phyloP scores from a whole-genome alignment of 2,113 vertebrate genomes.

The Reinhardtius hippoglossoides region DNA sequence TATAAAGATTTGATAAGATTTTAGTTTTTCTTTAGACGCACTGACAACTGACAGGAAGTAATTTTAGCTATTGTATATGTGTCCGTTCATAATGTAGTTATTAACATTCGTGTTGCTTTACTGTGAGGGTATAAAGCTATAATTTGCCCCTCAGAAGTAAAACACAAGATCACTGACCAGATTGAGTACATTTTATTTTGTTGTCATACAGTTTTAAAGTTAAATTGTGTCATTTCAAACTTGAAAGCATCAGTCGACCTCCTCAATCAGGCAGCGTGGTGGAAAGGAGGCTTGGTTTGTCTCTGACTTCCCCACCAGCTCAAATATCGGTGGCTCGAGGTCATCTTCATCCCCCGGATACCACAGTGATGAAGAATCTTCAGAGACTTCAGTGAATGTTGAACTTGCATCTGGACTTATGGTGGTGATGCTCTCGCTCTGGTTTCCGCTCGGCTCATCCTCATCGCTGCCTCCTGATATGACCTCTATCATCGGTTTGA shows the following conservation, averaged over 20 bases:
- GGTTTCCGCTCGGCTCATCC: conserved; percentile 21
- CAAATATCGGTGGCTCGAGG: not conserved
- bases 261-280: conserved; percentile 70
- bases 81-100: too few relatives aligned
- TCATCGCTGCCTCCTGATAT: conserved; percentile 75
- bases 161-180: too few relatives aligned
- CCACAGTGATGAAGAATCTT: conserved; percentile 11
- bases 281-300: not conserved
- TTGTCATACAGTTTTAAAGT: too few relatives aligned
- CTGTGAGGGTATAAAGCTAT: too few relatives aligned
- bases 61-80: too few relatives aligned
- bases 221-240: not conserved
- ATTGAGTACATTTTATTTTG: too few relatives aligned
- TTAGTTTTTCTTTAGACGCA: too few relatives aligned
- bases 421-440: not conserved
- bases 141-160: too few relatives aligned
- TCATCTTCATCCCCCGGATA: conserved; percentile 30
- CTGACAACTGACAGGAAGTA: too few relatives aligned
- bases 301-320: conserved; percentile 21
- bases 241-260: conserved; percentile 66
- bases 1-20: too few relatives aligned
- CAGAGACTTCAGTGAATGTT: conserved; percentile 24
- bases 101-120: too few relatives aligned
- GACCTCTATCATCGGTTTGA: conserved; percentile 82
- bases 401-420: not conserved